phyloP scores from a whole-genome alignment of 2,797 vertebrate genomes.

The Peromyscus aztecus region DNA sequence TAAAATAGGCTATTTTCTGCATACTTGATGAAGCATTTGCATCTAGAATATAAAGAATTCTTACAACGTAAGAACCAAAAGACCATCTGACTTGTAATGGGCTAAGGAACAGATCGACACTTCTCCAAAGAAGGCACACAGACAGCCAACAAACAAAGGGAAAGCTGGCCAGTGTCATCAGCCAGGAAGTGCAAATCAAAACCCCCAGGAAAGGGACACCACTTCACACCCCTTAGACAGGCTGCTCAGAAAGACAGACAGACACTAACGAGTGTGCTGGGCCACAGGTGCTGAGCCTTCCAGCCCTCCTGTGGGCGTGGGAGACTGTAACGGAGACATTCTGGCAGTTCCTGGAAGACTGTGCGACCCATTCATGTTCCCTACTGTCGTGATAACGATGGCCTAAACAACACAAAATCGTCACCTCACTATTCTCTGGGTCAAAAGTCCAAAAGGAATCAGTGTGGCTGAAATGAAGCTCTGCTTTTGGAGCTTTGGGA shows the following conservation, averaged over 20 bases:
- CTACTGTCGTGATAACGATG: not conserved
- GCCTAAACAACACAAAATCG: not conserved
- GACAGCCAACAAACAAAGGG: not conserved
- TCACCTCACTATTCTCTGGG: not conserved
- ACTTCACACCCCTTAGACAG: not conserved
- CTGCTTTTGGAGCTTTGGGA: not conserved
- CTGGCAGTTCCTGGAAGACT: not conserved
- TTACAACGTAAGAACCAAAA: conserved; percentile 1
- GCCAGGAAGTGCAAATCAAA: not conserved
- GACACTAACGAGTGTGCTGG: not conserved
- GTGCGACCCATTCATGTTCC: not conserved
- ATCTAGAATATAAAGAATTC: not conserved
- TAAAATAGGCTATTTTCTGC: not conserved
- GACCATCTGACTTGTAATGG: not conserved
- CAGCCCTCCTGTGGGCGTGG: not conserved
- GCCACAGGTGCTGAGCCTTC: not conserved
- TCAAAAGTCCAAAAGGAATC: not conserved
- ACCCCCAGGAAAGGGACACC: not conserved
- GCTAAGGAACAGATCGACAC: not conserved
- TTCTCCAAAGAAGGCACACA: not conserved
- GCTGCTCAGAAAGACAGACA: not conserved
- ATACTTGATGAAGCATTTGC: not conserved
- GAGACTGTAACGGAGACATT: not conserved
- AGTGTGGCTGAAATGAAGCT: not conserved
- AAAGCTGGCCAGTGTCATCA: not conserved